These are phyloP conservation scores for Alitta virens DNA, from an alignment of 2,888 invertebrate species.

Conservation along the genomic window DNA sequence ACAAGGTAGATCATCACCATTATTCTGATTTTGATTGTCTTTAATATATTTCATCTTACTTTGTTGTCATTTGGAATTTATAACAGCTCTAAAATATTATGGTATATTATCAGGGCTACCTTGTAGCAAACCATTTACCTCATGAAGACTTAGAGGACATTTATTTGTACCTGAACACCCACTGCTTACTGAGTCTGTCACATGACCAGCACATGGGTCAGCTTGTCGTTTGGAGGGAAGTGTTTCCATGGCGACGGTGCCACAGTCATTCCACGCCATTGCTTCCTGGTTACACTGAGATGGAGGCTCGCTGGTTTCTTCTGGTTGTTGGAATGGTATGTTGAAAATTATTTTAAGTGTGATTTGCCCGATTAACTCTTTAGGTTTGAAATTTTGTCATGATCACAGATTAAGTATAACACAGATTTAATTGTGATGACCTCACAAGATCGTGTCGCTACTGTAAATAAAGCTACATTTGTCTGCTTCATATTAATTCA, in stretches of 20 bases:
- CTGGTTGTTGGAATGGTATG: conserved; percentile 53
- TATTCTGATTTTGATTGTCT: too few relatives aligned
- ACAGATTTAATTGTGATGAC: neutral
- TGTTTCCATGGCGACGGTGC: conserved; percentile 46
- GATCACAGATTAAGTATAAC: neutral
- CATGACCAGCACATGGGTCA: conserved; percentile 37
- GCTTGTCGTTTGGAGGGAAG: conserved; percentile 54
- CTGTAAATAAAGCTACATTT: neutral
- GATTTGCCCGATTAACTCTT: too few relatives aligned
- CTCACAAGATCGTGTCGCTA: neutral
- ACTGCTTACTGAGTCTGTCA: conserved; percentile 67
- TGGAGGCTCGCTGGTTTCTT: conserved; percentile 47
- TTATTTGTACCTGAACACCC: conserved; percentile 72
- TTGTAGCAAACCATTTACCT: conserved; percentile 76
- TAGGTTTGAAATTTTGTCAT: too few relatives aligned
- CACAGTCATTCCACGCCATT: conserved; percentile 36
- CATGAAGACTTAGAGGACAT: conserved; percentile 74
- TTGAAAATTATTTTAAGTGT: neutral
- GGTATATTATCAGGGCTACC: conserved; percentile 71
- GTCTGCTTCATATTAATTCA: neutral
- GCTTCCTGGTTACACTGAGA: conserved; percentile 46
- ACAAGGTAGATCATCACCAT: conserved; percentile 46
- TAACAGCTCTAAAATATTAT: too few relatives aligned
- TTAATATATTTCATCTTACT: too few relatives aligned
- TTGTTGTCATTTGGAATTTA: too few relatives aligned